Evolutionary conservation across 2,113 vertebrate genomes (phyloP).

Genomic region (Romanogobio albipinnatus): DNA sequence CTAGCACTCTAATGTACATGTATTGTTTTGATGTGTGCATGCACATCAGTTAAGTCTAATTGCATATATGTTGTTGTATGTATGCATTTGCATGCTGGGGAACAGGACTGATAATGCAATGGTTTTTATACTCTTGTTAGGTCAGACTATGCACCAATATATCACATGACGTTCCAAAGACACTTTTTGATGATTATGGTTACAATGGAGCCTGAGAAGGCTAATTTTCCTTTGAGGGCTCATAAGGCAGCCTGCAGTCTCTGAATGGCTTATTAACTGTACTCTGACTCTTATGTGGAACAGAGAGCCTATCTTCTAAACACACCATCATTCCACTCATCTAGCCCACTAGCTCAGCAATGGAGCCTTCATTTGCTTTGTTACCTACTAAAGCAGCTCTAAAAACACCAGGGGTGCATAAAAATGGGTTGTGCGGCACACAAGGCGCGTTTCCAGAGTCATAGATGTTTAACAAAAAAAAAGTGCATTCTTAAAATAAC

Average conservation of each 20-base stretch:
- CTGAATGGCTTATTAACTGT: conserved; percentile 38
- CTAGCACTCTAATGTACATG: background rate
- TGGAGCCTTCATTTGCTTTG: conserved; percentile 23
- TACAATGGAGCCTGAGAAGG: background rate
- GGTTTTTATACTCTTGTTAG: background rate
- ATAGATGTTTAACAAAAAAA: background rate
- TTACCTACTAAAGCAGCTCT: conserved; percentile 16
- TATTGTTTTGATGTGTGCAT: conserved; percentile 17
- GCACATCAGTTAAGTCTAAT: background rate
- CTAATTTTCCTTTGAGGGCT: conserved; percentile 21
- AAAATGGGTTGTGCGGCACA: background rate
- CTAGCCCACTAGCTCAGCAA: conserved; percentile 7
- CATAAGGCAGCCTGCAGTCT: conserved; percentile 14
- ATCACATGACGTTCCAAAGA: conserved; percentile 27
- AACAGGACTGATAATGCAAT: background rate
- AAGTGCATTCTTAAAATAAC: background rate
- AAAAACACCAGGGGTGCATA: background rate
- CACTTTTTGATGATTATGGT: conserved; percentile 38
- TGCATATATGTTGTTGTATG: background rate
- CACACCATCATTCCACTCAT: conserved; percentile 12
- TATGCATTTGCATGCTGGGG: background rate
- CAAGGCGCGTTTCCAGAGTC: background rate
- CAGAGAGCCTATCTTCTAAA: conserved; percentile 20
- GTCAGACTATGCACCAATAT: background rate
- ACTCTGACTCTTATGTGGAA: conserved; percentile 25